Percentiles rank a stretch among this genome's conserved stretches.
phyloP scores from a whole-genome alignment of 2,797 vertebrate genomes.

The Thripadectes ignobilis region DNA sequence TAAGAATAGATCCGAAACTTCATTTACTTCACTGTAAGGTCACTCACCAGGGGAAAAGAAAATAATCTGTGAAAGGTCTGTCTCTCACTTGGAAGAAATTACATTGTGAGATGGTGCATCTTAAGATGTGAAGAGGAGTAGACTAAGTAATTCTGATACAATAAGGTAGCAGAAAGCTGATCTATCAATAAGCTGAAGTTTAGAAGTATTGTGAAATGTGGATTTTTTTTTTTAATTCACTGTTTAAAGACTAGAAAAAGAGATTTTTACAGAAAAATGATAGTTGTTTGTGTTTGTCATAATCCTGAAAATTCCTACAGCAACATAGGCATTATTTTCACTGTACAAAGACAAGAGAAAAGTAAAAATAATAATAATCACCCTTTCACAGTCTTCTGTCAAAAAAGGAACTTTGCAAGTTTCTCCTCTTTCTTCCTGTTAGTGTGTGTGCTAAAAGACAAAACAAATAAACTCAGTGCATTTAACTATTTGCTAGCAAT shows the following conservation, averaged over 20 bases:
- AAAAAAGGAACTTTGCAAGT: background rate
- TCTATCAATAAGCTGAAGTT: background rate
- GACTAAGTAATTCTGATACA: background rate
- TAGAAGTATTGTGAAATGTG: background rate
- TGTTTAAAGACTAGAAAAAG: background rate
- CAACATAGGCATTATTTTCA: background rate
- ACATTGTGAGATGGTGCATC: background rate
- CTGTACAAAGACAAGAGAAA: accelerated
- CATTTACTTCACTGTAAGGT: background rate
- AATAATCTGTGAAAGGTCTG: background rate
- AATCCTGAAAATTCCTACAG: background rate
- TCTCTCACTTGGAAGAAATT: background rate
- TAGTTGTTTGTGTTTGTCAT: background rate
- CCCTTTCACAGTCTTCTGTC: background rate
- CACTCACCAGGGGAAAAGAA: background rate
- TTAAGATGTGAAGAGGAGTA: background rate
- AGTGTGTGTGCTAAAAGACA: background rate
- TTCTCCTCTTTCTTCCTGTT: background rate
- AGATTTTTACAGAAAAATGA: background rate
- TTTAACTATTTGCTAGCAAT: background rate
- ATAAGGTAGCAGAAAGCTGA: background rate
- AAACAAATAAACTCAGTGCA: background rate
- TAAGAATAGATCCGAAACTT: background rate
- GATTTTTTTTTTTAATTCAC: background rate
- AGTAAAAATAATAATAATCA: background rate